These are phyloP conservation scores for Leuctra nigra DNA, from an alignment of 2,888 invertebrate genomes.

Conservation along the genomic window DNA sequence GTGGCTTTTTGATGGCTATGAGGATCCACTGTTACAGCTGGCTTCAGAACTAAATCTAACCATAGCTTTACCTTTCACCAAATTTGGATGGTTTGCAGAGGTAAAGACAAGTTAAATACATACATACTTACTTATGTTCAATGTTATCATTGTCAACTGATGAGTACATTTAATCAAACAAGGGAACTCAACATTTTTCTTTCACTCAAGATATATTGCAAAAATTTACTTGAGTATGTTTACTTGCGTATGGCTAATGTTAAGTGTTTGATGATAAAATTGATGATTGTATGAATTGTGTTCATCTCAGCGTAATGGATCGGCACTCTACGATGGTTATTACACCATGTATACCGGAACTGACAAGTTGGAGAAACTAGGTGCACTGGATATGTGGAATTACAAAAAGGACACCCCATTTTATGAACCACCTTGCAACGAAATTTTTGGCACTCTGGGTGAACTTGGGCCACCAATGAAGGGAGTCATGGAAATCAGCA, in stretches of 20 bases:
- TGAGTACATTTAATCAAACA: too few relatives aligned
- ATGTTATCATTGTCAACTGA: too few relatives aligned
- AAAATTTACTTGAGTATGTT: too few relatives aligned
- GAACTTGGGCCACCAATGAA: slow-evolving; percentile 65
- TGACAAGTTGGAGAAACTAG: slow-evolving; percentile 55
- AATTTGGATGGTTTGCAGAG: slow-evolving; percentile 79
- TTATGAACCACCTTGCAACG: slow-evolving; percentile 54
- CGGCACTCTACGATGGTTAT: slow-evolving; percentile 64
- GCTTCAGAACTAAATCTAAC: slow-evolving; percentile 47
- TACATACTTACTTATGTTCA: too few relatives aligned
- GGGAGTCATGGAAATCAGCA: slow-evolving; percentile 48
- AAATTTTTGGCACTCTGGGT: slow-evolving; percentile 66
- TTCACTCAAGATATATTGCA: too few relatives aligned
- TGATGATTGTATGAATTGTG: too few relatives aligned
- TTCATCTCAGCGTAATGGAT: slow-evolving; percentile 62
- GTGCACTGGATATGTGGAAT: slow-evolving; percentile 67
- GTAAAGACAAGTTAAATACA: too few relatives aligned
- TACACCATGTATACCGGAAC: slow-evolving; percentile 72
- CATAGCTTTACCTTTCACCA: slow-evolving; percentile 58
- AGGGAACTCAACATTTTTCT: too few relatives aligned
- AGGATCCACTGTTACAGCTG: slow-evolving; percentile 60
- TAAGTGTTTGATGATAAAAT: too few relatives aligned
- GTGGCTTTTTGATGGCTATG: slow-evolving; percentile 75
- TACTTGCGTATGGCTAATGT: too few relatives aligned
- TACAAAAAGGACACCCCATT: slow-evolving; percentile 48